These are phyloP conservation scores for Danio albolineatus DNA, from an alignment of 2,797 vertebrate species.

Conservation along the genomic window DNA sequence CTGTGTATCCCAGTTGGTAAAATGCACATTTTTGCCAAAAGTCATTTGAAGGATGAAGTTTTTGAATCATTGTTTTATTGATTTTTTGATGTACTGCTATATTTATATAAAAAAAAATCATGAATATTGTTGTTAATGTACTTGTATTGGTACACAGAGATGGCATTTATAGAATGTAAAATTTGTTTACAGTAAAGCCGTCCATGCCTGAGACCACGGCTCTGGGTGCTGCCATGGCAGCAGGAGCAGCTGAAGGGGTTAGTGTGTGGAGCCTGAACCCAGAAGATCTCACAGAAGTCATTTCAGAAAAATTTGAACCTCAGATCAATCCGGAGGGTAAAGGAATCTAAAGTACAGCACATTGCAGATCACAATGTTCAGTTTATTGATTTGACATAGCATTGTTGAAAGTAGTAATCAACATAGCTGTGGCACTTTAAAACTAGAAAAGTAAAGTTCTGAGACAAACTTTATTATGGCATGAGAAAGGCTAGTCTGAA, in stretches of 20 bases:
- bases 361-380: not conserved
- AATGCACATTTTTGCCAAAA: slow-evolving; percentile 55
- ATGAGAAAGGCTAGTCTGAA: too few species aligned
- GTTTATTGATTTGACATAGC: not conserved
- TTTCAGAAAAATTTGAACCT: slow-evolving; percentile 93
- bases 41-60: not conserved
- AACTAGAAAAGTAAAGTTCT: too few species aligned
- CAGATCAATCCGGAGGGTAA: slow-evolving; percentile 94
- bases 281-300: slow-evolving; percentile 89
- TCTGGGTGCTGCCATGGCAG: slow-evolving; percentile 96
- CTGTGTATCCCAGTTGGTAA: slow-evolving; percentile 96
- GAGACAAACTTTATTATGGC: too few species aligned
- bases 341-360: not conserved
- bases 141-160: not conserved
- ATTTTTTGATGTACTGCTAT: too few species aligned
- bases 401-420: too few species aligned
- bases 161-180: not conserved
- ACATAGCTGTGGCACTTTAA: too few species aligned
- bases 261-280: slow-evolving; percentile 93
- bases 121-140: not conserved
- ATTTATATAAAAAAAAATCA: not conserved
- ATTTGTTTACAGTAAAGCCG: slow-evolving; percentile 84
- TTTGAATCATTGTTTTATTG: too few species aligned
- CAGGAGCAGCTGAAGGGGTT: slow-evolving; percentile 94
- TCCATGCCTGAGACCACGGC: slow-evolving; percentile 98